A percentile compares a stretch with the other conserved stretches of the same genome.
Conservation (phyloP, 2,797 vertebrate genomes). For the Sciaenops ocellatus region DNA sequence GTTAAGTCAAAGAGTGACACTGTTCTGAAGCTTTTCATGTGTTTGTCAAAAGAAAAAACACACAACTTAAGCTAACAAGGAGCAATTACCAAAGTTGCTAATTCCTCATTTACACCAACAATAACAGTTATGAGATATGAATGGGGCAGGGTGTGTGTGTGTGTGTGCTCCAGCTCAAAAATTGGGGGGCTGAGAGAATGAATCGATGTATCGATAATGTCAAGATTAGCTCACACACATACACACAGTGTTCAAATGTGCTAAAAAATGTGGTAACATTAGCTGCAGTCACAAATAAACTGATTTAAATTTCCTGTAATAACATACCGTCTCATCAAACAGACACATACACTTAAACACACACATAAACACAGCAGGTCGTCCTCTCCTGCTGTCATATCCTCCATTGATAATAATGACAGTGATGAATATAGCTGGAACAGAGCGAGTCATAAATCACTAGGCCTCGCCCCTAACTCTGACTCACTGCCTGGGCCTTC, state of each 20-base stretch:
- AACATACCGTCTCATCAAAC: constrained; percentile 51
- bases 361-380: constrained; percentile 52
- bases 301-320: constrained; percentile 55
- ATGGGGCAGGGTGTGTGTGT: background rate
- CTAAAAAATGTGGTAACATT: background rate
- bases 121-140: constrained; percentile 1
- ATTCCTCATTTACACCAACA: constrained; percentile 11
- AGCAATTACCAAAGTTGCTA: constrained; percentile 8
- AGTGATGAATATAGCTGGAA: constrained; percentile 81
- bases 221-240: background rate
- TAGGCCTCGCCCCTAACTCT: constrained; percentile 65
- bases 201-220: constrained; percentile 6
- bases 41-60: background rate
- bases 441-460: constrained; percentile 79
- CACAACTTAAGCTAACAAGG: constrained; percentile 15
- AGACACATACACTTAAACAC: constrained; percentile 9
- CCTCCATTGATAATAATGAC: constrained; percentile 81
- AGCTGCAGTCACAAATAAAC: constrained; percentile 39
- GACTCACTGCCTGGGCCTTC: constrained; percentile 56
- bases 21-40: constrained; percentile 27
- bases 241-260: constrained; percentile 16
- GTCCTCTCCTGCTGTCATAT: constrained; percentile 74
- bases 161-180: background rate
- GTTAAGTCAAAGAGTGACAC: constrained; percentile 33
- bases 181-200: constrained; percentile 4